Evolutionary conservation across 1,140 invertebrate species (phyloP), one percentile per base, ranked within the genome.

Genomic region (Drosophila setifemur): DNA sequence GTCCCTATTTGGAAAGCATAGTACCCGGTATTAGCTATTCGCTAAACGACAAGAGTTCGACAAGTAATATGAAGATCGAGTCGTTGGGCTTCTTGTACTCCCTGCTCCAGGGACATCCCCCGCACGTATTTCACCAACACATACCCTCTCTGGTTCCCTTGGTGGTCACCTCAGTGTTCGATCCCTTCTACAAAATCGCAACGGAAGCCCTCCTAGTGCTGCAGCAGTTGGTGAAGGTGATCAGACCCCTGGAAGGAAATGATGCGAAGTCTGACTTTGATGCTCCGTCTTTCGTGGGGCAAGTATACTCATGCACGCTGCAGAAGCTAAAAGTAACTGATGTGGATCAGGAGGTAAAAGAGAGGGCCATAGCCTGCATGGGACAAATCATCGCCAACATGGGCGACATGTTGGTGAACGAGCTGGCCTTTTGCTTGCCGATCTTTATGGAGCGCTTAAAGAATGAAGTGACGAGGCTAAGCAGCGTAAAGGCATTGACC

Each of bases 51-150:
- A 98, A 98, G 81, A 97, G 96, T 85, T 97, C 97, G 0, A 97
- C 96, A 21, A 98, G 97, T 39, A 99, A 98, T 79, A 99, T 99
- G 97, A 99, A 99, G 92, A 99, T 99, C 68, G 98, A 99, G 85
- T 97, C 98, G 0, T 91, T 99, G 53, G 94, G 96, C 35, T 99
- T 99, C 91, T 92, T 99, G 4, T 95, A 97, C 90, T 96, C 95
- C 72, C 91, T 99, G 45, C 90, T 99, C 19, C 93, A 94, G 25
- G 95, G 96, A 4, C 98, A 99, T 91, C 93, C 93, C 33, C 94
- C 96, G 0, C 69, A 88, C 6, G 83, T 96, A 5, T 96, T 97
- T 76, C 94, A 95, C 89, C 92, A 93, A 7, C 96, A 98, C 86
- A 95, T 98, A 85, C 91, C 93, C 4, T 92, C 95, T 16, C 91